A percentile compares a stretch with the other conserved stretches of the same genome.
Evolutionary conservation across 2,888 invertebrate species (phyloP).

Genomic region (Craniophora ligustri): DNA sequence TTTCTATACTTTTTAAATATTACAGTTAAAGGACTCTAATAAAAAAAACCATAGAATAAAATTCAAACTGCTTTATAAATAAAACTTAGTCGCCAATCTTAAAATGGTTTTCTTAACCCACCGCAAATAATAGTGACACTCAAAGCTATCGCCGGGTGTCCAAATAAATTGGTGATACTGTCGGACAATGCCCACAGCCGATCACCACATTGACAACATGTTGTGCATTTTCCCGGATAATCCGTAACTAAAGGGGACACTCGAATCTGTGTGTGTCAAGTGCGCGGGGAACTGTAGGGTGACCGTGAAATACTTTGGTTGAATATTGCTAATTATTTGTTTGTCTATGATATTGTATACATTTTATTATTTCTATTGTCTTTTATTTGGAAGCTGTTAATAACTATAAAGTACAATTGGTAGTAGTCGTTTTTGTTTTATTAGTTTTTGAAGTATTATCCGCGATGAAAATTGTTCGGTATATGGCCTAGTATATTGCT

Average conservation of each 20-base stretch:
- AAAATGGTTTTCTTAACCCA: not conserved
- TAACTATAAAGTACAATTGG: too few species aligned
- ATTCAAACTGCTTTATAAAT: too few species aligned
- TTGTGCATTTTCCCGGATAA: constrained; percentile 84
- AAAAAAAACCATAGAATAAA: not conserved
- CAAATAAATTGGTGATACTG: constrained; percentile 60
- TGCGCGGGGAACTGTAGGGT: constrained; percentile 63
- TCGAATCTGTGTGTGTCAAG: constrained; percentile 69
- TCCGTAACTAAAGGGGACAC: constrained; percentile 81
- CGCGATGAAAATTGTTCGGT: too few species aligned
- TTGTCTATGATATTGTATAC: not conserved
- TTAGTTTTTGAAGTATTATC: too few species aligned
- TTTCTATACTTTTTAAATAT: too few species aligned
- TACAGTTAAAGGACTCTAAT: too few species aligned
- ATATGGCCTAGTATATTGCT: too few species aligned
- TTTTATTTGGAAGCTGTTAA: not conserved
- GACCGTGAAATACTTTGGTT: constrained; percentile 48
- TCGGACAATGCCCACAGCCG: constrained; percentile 64
- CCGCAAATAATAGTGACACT: constrained; percentile 33
- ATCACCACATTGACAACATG: constrained; percentile 78
- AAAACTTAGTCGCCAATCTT: not conserved
- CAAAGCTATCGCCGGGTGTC: constrained; percentile 51
- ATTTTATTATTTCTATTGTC: too few species aligned
- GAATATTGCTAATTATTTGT: not conserved
- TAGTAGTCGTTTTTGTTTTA: too few species aligned